A percentile compares a stretch with the other conserved stretches of the same genome.
These are phyloP conservation scores for Gibbula magus DNA, from an alignment of 2,888 invertebrate genomes.

Conservation along the genomic window DNA sequence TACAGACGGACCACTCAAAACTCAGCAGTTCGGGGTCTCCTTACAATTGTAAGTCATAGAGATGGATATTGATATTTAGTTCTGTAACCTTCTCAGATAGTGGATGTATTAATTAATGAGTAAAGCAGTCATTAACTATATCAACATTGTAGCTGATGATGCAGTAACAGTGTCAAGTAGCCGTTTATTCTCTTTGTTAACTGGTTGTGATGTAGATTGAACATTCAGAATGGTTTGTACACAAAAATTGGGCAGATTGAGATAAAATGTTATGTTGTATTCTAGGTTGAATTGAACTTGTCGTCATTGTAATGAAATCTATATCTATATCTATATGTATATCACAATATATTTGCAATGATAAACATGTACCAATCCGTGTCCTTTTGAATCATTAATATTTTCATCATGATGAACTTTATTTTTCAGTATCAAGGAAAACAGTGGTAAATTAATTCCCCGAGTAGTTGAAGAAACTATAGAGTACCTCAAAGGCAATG, in stretches of 20 bases:
- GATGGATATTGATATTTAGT: not conserved
- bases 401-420: not conserved
- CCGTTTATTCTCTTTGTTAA: no score
- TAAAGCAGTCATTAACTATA: not conserved
- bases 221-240: no score
- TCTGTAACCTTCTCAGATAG: not conserved
- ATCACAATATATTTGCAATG: not conserved
- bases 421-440: conserved; percentile 84
- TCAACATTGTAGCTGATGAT: not conserved
- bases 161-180: no score
- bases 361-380: not conserved
- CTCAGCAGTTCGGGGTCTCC: conserved; percentile 97
- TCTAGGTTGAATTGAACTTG: no score
- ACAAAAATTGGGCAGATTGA: no score
- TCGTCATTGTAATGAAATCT: no score
- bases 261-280: no score
- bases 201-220: no score
- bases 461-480: conserved; percentile 94
- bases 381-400: not conserved
- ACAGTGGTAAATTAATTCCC: conserved; percentile 88
- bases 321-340: not conserved
- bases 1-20: conserved; percentile 76
- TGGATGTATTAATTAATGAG: not conserved
- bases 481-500: conserved; percentile 91
- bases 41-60: conserved; percentile 82